Base-by-base conservation (phyloP, 1,140 invertebrate genomes). In the Drosophila arizonae region DNA sequence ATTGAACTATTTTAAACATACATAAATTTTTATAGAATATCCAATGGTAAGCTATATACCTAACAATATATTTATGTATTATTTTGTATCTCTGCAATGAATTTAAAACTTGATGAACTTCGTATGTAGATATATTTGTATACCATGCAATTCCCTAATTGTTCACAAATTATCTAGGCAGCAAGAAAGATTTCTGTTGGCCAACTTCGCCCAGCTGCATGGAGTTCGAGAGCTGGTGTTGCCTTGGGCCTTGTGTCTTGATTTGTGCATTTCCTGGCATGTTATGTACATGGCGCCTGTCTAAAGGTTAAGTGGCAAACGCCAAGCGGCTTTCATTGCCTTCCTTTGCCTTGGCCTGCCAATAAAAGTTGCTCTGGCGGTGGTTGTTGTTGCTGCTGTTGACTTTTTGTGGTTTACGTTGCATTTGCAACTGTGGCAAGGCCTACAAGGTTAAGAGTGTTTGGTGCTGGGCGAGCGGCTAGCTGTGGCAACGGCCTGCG, bases 341-440 rank as follows among this genome's bases (percentile, higher is more conserved):
- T 76, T 81, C 82, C 81, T 81, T 86, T 70, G 81, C 81, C 81
- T 85, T 85, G 81, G 81, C 81, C 81, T 69, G 82, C 68, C 67
- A 71, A 26, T 60, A 65, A 30, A n/a, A 33, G 6, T 33, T 17
- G 41, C 48, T 65, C 51, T 64, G 6, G 55, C 33, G 62, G 52
- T 9, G 13, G 24, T 36, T 36, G 52, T 28, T 64, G 28, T 6
- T 30, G 28, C 3, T 30, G 28, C 3, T 30, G 43, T 17, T 15
- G 46, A 62, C 52, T 36, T 43, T 52, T 46, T 67, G 70, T 55
- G 41, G 43, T 3, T 45, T 45, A 62, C 43, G 54, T 66, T 76
- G 64, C 64, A 69, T 65, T 68, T 72, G 84, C 81, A 87, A 87
- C 84, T 87, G 82, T 88, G 82, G 84, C 82, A 87, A 87, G 82